Percentiles rank a stretch among this genome's conserved stretches.
These are phyloP conservation scores for Melanotaenia pygmaea DNA, from an alignment of 2,797 vertebrate genomes.

Conservation along the genomic window DNA sequence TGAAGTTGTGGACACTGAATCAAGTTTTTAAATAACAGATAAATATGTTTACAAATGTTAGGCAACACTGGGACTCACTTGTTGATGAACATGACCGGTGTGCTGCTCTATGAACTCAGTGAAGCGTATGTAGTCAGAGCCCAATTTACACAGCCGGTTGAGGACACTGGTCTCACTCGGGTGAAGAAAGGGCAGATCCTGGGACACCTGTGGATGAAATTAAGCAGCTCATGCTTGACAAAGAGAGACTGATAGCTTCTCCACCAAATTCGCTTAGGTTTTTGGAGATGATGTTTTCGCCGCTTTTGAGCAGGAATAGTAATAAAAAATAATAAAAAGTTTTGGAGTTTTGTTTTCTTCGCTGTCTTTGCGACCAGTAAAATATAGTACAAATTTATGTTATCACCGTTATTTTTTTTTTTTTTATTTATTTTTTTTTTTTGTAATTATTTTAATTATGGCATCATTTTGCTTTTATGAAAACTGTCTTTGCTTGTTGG, in stretches of 20 bases:
- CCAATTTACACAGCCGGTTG: slow-evolving; percentile 92
- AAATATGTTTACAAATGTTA: neutral
- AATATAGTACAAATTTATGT: no score
- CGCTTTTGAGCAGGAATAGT: no score
- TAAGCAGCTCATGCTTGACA: neutral
- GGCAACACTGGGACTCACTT: slow-evolving; percentile 63
- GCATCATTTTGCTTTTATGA: no score
- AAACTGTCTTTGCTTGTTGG: no score
- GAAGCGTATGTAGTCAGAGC: slow-evolving; percentile 95
- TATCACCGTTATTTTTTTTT: no score
- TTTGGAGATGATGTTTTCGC: no score
- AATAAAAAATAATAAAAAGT: no score
- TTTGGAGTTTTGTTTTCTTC: no score
- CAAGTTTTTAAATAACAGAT: neutral
- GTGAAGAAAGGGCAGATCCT: slow-evolving; percentile 96
- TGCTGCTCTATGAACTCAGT: slow-evolving; percentile 96
- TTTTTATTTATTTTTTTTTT: no score
- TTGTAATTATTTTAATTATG: no score
- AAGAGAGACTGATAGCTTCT: neutral
- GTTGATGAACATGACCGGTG: slow-evolving; percentile 89
- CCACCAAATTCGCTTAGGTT: neutral
- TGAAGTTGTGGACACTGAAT: neutral
- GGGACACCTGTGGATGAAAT: slow-evolving; percentile 86
- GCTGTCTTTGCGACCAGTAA: no score
- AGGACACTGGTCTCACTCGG: slow-evolving; percentile 95